phyloP scores from a whole-genome alignment of 2,888 invertebrate genomes.

The Ormyrus pomaceus region DNA sequence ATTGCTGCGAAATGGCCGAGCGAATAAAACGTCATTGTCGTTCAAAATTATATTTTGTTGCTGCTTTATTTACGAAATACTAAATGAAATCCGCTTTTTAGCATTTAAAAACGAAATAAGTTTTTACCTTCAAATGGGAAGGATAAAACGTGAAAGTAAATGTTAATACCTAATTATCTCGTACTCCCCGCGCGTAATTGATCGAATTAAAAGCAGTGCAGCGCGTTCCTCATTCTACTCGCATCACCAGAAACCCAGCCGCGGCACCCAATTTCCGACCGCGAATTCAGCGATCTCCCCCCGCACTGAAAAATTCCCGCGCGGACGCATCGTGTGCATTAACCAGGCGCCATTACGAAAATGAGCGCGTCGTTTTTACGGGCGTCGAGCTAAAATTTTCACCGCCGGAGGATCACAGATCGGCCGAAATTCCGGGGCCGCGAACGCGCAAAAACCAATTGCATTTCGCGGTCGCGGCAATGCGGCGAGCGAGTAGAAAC shows the following conservation, averaged over 20 bases:
- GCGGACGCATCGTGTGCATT: conserved; percentile 61
- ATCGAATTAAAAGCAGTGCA: too few relatives aligned
- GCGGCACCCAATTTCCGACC: neutral
- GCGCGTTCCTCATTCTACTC: too few relatives aligned
- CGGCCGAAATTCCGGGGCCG: neutral
- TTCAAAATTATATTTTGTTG: too few relatives aligned
- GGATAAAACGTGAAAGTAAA: too few relatives aligned
- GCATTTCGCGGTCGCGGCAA: conserved; percentile 19
- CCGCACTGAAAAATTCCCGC: conserved; percentile 41
- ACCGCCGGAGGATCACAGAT: neutral
- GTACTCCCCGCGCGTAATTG: too few relatives aligned
- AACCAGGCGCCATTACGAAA: conserved; percentile 37
- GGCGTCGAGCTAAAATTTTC: neutral
- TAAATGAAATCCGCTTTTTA: too few relatives aligned
- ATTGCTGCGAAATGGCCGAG: too few relatives aligned
- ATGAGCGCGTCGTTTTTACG: neutral
- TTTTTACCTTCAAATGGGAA: too few relatives aligned
- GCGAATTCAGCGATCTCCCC: conserved; percentile 62
- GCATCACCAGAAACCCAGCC: neutral
- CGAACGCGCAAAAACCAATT: conserved; percentile 5
- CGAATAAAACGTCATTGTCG: too few relatives aligned
- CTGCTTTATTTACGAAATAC: too few relatives aligned
- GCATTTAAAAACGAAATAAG: too few relatives aligned
- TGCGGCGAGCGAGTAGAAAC: neutral
- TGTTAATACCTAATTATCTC: too few relatives aligned